Evolutionary conservation across 2,888 invertebrate species (phyloP).

Genomic region (Perdita meconis): DNA sequence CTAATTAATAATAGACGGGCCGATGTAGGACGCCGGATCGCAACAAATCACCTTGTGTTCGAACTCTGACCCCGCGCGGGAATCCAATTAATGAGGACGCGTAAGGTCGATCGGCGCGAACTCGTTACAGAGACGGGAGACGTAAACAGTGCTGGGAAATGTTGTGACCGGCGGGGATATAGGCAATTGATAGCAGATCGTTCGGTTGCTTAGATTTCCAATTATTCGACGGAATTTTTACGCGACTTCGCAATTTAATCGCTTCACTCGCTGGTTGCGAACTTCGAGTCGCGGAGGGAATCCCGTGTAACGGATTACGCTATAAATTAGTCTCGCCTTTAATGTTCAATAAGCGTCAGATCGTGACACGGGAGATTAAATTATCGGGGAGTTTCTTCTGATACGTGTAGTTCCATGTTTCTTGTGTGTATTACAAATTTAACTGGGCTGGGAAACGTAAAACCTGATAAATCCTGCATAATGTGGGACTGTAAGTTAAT

Average conservation of each 20-base stretch:
- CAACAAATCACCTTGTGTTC: constrained; percentile 54
- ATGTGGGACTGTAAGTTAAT: too few species aligned
- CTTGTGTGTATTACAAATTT: neutral
- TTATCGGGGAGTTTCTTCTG: constrained; percentile 12
- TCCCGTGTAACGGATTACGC: neutral
- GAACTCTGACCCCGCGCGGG: constrained; percentile 52
- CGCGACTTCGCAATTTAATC: constrained; percentile 18
- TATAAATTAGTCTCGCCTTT: constrained; percentile 6
- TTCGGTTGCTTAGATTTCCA: constrained; percentile 19
- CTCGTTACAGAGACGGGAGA: neutral
- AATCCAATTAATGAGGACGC: constrained; percentile 61
- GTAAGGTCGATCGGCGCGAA: constrained; percentile 9
- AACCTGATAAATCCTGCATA: too few species aligned
- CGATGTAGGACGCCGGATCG: constrained; percentile 26
- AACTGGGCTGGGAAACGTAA: too few species aligned
- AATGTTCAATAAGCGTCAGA: constrained; percentile 32
- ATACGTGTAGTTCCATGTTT: neutral
- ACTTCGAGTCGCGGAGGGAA: constrained; percentile 1
- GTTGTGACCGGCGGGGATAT: constrained; percentile 26
- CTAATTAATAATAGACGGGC: constrained; percentile 66
- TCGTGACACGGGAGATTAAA: constrained; percentile 14
- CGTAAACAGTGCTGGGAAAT: constrained; percentile 16
- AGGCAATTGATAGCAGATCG: neutral
- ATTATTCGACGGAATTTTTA: constrained; percentile 11
- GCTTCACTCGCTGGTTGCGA: neutral